Conservation (phyloP, 2,113 vertebrate genomes). For the Mixornis gularis region DNA sequence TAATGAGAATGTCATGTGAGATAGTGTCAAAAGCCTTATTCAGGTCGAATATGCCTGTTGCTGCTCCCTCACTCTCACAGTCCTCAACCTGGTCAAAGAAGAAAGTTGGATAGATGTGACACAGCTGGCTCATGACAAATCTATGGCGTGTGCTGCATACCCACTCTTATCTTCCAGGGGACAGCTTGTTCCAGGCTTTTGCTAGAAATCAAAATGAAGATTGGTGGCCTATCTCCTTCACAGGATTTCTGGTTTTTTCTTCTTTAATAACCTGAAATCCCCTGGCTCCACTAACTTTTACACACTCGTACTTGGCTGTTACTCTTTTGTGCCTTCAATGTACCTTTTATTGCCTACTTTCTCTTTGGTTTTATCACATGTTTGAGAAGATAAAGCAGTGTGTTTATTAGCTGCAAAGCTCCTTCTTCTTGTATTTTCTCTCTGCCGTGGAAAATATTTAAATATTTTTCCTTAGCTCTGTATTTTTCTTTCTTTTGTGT, state of each 20-base stretch:
- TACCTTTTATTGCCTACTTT: not conserved
- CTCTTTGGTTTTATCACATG: not conserved
- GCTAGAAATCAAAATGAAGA: not conserved
- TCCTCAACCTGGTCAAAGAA: not conserved
- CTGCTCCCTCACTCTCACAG: not conserved
- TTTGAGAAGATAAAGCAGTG: not conserved
- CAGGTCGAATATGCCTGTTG: not conserved
- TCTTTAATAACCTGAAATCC: not conserved
- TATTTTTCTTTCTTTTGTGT: not conserved
- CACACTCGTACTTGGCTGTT: not conserved
- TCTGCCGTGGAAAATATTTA: not conserved
- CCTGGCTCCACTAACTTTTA: not conserved
- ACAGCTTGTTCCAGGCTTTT: not conserved
- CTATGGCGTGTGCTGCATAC: rapidly evolving
- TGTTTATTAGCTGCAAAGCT: not conserved
- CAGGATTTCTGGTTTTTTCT: not conserved
- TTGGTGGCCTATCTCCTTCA: not conserved
- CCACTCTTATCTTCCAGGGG: not conserved
- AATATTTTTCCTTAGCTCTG: not conserved
- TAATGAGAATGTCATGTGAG: constrained; percentile 8
- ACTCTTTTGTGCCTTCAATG: not conserved
- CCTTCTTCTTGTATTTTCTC: not conserved
- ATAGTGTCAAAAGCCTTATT: constrained; percentile 6
- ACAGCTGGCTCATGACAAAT: not conserved
- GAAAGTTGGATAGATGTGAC: not conserved